These are phyloP conservation scores for Brachionus asplanchnoidis DNA, from an alignment of 1,140 invertebrate genomes.

Conservation along the genomic window DNA sequence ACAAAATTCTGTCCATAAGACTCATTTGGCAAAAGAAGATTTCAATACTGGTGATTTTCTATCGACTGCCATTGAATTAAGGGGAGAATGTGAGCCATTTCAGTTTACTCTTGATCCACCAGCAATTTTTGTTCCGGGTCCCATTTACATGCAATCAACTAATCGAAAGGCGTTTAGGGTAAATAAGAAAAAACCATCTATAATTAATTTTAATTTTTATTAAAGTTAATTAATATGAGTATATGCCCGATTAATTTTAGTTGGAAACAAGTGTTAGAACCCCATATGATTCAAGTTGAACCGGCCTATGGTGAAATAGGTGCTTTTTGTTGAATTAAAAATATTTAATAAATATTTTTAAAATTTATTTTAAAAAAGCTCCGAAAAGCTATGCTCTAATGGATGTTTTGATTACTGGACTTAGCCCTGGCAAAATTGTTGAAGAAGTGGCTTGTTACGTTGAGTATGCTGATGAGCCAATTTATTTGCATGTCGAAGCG, in stretches of 20 bases:
- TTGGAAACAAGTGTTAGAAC: conserved; percentile 50
- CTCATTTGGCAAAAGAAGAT: not conserved
- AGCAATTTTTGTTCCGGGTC: conserved; percentile 50
- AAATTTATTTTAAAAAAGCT: conserved; percentile 43
- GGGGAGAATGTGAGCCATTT: conserved; percentile 51
- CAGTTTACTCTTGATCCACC: conserved; percentile 54
- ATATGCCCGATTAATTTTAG: conserved; percentile 52
- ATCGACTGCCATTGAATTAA: conserved; percentile 52
- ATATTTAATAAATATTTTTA: conserved; percentile 44
- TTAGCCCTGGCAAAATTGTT: conserved; percentile 49
- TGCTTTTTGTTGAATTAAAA: conserved; percentile 45
- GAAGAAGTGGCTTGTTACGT: conserved; percentile 52
- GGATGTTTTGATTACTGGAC: conserved; percentile 52
- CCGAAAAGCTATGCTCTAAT: conserved; percentile 45
- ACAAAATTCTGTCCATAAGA: not conserved
- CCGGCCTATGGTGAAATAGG: conserved; percentile 56
- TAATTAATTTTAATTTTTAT: conserved; percentile 4
- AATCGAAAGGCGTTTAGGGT: conserved; percentile 53
- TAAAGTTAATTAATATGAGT: conserved; percentile 55
- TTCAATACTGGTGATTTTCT: conserved; percentile 14
- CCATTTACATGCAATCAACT: conserved; percentile 49
- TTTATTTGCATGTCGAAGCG: conserved; percentile 52
- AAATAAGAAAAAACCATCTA: conserved; percentile 42
- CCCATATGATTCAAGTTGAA: conserved; percentile 52
- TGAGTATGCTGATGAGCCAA: conserved; percentile 51